Conservation (phyloP, 2,113 vertebrate genomes). For the Larimichthys crocea region DNA sequence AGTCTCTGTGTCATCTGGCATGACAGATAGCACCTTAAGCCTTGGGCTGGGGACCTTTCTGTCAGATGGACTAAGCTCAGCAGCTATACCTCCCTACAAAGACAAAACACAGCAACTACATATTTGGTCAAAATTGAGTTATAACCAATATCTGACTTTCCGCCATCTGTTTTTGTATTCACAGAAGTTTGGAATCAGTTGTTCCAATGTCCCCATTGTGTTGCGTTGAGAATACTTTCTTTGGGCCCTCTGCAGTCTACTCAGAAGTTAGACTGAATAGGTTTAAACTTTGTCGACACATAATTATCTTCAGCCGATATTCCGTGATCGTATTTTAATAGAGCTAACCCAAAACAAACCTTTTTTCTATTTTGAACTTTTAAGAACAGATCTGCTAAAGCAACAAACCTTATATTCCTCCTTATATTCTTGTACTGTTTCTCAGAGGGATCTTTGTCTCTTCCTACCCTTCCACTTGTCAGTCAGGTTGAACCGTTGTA, state of each 20-base stretch:
- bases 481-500: too few relatives aligned
- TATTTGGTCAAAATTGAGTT: too few relatives aligned
- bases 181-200: neutral
- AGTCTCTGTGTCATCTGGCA: constrained; percentile 74
- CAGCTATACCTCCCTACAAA: constrained; percentile 27
- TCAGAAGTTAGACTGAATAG: neutral
- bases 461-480: too few relatives aligned
- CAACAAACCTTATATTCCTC: too few relatives aligned
- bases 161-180: neutral
- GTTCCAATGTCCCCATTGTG: neutral
- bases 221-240: neutral
- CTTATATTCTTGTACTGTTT: too few relatives aligned
- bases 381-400: neutral
- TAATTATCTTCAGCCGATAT: neutral
- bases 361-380: neutral
- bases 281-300: neutral
- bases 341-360: too few relatives aligned
- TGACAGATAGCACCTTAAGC: constrained; percentile 80
- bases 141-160: neutral
- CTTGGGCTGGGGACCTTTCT: constrained; percentile 70
- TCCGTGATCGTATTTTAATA: neutral
- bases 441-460: too few relatives aligned
- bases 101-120: neutral
- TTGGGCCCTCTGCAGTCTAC: neutral
- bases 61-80: constrained; percentile 76